A percentile compares a stretch with the other conserved stretches of the same genome.
phyloP scores from a whole-genome alignment of 2,888 invertebrate species.

The Caenorhabditis doughertyi region DNA sequence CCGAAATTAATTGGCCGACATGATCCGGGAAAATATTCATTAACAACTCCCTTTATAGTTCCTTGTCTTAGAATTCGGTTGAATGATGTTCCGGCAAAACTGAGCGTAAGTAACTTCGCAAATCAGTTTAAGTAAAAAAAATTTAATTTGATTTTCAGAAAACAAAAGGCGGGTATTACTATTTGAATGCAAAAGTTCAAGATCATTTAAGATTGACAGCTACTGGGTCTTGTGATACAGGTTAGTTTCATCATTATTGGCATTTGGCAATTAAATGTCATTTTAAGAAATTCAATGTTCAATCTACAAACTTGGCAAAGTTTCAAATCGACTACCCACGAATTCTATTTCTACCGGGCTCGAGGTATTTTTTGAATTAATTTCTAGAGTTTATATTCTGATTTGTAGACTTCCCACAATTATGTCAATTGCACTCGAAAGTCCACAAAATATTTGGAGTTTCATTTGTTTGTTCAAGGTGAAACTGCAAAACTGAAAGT shows the following conservation, averaged over 20 bases:
- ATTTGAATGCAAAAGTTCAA: slow-evolving; percentile 17
- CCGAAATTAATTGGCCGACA: too few species aligned
- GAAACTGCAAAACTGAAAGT: neutral
- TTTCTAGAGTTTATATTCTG: neutral
- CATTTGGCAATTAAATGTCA: neutral
- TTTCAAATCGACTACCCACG: neutral
- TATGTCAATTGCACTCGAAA: neutral
- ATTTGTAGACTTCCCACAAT: neutral
- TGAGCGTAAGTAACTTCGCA: slow-evolving; percentile 6
- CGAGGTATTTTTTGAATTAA: neutral
- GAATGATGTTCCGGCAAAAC: neutral
- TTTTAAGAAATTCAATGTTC: slow-evolving; percentile 19
- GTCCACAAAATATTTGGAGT: neutral
- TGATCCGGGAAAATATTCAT: too few species aligned
- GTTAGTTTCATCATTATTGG: neutral
- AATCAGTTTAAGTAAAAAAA: neutral
- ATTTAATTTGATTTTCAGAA: neutral
- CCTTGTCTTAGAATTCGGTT: neutral
- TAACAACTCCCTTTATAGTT: too few species aligned
- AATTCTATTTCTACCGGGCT: neutral
- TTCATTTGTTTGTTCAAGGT: slow-evolving; percentile 15
- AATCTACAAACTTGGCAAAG: neutral
- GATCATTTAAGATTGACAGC: slow-evolving; percentile 2
- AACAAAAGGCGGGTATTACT: slow-evolving; percentile 6
- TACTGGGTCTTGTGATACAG: neutral